Base-by-base conservation (phyloP, 2,888 invertebrate genomes). In the Acrocera orbiculus region DNA sequence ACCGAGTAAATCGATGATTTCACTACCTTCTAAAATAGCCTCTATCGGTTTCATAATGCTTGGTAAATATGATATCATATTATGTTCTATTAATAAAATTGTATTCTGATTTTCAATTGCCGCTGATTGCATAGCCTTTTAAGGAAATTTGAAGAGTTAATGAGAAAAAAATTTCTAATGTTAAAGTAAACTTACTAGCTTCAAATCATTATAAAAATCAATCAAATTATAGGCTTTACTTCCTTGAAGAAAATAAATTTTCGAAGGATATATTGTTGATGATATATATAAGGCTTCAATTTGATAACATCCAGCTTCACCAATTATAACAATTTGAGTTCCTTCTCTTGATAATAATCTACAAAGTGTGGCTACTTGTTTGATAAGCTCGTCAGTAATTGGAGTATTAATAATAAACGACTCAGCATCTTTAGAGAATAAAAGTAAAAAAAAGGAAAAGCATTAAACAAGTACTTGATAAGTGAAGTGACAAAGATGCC, bases 71-170 rank as follows among this genome's bases (percentile, higher is more conserved):
- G 70, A 63, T 15, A 82, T 61, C 57, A 86, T 79, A 50, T 76
- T 73, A 48, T 90, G 87, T 51, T 90, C 87, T 8, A 90, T 60
- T n/a, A 86, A 49, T 26, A 90, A 60, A 32, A 80, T 71, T 1
- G 76, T 74, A 48, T 76, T 69, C 52, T 85, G 76, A 11, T 76
- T 76, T 36, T 87, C 85, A 29, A 86, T 59, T 16, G 79, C 85
- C n/a, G 81, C 74, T 26, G 64, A 55, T 58, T 83, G 80, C 64
- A 82, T 70, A 6, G 72, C 74, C 76, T 78, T 47, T 10, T 52
- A 41, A 37, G 36, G 35, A 30, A 35, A n/a, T 17, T 25, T 14
- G n/a, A 26, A 33, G 27, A 28, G 28, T 22, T 16, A 32, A 24
- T 19, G 6, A 10, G 28, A 8, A 27, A 14, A 24, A 10, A 23